Conservation (phyloP, 2,113 vertebrate species). For the Sapajus apella region DNA sequence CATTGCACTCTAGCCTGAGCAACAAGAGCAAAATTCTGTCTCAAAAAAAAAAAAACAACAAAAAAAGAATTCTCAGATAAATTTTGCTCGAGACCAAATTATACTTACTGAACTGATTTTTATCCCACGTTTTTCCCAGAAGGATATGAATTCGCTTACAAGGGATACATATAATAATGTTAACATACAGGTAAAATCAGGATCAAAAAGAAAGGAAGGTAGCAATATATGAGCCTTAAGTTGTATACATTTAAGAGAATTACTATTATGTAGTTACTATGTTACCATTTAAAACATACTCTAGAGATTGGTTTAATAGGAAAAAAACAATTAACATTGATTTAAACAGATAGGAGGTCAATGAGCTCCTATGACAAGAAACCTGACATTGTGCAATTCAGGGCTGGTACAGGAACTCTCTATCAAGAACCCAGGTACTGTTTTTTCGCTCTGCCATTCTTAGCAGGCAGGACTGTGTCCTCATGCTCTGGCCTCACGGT, state of each 20-base stretch:
- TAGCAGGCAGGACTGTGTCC: background rate
- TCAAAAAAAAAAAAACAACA: too few species aligned
- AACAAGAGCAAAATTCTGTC: too few species aligned
- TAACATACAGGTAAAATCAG: background rate
- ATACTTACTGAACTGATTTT: constrained; percentile 10
- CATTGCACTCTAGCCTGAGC: too few species aligned
- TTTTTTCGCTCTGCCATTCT: background rate
- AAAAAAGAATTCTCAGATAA: background rate
- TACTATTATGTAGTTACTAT: background rate
- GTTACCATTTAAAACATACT: background rate
- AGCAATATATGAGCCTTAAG: background rate
- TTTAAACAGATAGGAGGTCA: background rate
- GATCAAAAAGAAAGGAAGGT: background rate
- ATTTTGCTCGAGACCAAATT: background rate
- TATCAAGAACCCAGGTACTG: background rate
- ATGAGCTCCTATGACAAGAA: background rate
- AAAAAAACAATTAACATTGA: background rate
- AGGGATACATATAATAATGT: background rate
- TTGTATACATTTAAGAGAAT: background rate
- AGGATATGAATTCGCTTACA: background rate
- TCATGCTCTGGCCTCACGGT: background rate
- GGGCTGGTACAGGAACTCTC: background rate
- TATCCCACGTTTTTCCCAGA: background rate
- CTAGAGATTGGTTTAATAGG: background rate
- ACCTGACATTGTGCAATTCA: background rate